Evolutionary conservation across 2,113 vertebrate species (phyloP), one percentile per base, ranked within the genome.

Genomic region (Syrmaticus mikado): DNA sequence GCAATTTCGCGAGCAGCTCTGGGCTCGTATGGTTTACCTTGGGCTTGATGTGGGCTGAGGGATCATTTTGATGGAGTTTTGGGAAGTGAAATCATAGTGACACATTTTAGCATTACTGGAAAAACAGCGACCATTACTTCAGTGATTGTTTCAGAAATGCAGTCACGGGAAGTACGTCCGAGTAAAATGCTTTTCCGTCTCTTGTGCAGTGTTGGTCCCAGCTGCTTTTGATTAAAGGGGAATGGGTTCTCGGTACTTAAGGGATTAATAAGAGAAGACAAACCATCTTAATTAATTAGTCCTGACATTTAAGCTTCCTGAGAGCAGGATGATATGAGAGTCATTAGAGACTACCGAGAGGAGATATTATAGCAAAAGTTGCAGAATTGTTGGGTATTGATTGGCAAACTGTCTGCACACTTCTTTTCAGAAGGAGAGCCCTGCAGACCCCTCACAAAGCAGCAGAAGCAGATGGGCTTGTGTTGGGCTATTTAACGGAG

Each of bases 231-330:
- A 82, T 95, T 93, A 81, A 77, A 91, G 79, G 78, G 48, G 80
- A 90, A 76, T 91, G 82, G 46, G 67, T 62, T 93, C 77, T 57
- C 11, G 16, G 64, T 87, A 64, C 92, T 93, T 85, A 77, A n/a
- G 89, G 78, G 78, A 92, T 95, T 83, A 96, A 92, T 95, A 93
- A 92, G 43, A 66, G 65, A 91, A 91, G 90, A 66, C 40, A 95
- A 90, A 94, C 68, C 64, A 84, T 93, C 78, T 68, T 78, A 85
- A 92, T 95, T 92, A 95, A 96, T 95, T 95, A 93, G 34, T 38
- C 65, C 65, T 89, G 95, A 81, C 86, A 94, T 93, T 91, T 95
- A 85, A 90, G 62, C 91, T 96, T 97, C 91, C 92, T 94, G 91
- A 92, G 66, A 93, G 62, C 64, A 89, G 38, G 67, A 82, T 53